Percentiles rank a stretch among this genome's conserved stretches.
Conservation (phyloP, 1,140 invertebrate species). For the Chionoecetes opilio region DNA sequence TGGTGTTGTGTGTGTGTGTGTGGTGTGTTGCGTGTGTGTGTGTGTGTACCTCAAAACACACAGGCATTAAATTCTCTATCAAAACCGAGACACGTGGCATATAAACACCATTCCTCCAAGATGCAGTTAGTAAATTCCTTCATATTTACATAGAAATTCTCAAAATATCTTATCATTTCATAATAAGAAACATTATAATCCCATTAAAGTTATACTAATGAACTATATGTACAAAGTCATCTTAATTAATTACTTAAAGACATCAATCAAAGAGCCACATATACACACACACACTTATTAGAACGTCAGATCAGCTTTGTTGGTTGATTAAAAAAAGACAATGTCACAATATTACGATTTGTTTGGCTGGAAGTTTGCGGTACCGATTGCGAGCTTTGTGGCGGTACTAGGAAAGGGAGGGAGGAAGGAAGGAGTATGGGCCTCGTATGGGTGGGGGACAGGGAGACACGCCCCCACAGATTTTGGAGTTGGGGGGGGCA, state of each 20-base stretch:
- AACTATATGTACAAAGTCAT: slow-evolving; percentile 15
- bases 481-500: too few relatives aligned
- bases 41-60: too few relatives aligned
- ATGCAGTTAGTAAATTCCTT: background rate
- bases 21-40: too few relatives aligned
- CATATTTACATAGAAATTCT: background rate
- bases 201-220: slow-evolving; percentile 11
- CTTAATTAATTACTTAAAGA: background rate
- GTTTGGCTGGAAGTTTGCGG: background rate
- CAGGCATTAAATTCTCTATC: background rate
- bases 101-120: background rate
- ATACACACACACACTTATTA: slow-evolving; percentile 9
- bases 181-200: background rate
- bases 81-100: background rate
- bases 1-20: too few relatives aligned
- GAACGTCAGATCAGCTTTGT: slow-evolving; percentile 28
- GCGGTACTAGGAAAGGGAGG: background rate
- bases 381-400: background rate
- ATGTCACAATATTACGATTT: slow-evolving; percentile 12
- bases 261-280: slow-evolving; percentile 8
- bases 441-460: too few relatives aligned
- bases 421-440: background rate
- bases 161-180: slow-evolving; percentile 21
- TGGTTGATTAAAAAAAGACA: too few relatives aligned
- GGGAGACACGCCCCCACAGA: too few relatives aligned